Evolutionary conservation across 1,140 invertebrate species (phyloP).

Genomic region (Leucophenga varia): DNA sequence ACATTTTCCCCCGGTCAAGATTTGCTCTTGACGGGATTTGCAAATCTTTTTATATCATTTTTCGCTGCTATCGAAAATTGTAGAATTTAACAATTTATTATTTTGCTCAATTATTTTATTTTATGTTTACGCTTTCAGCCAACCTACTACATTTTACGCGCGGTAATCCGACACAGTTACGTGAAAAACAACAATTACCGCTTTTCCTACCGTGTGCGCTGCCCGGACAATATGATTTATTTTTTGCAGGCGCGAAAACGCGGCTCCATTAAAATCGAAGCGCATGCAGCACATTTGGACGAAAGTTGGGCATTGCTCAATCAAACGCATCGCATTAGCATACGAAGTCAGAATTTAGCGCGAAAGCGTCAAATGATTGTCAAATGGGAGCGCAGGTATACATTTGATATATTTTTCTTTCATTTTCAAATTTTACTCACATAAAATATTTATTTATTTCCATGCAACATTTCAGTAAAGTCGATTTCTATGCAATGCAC

Average conservation of each 20-base stretch:
- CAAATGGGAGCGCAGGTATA: constrained; percentile 53
- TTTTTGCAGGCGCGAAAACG: constrained; percentile 38
- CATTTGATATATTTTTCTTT: not conserved
- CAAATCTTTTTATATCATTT: no score
- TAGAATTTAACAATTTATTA: no score
- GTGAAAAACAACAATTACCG: no score
- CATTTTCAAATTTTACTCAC: no score
- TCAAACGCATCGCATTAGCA: constrained; percentile 36
- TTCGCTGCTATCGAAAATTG: no score
- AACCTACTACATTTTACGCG: constrained; percentile 42
- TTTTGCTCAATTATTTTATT: no score
- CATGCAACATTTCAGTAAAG: constrained; percentile 36
- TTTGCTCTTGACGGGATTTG: no score
- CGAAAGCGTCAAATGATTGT: constrained; percentile 51
- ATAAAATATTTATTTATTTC: no score
- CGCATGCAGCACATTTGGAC: constrained; percentile 41
- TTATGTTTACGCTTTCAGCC: constrained; percentile 24
- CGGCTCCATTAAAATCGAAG: constrained; percentile 44
- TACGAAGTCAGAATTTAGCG: constrained; percentile 50
- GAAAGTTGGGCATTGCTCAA: constrained; percentile 44
- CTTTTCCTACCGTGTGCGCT: constrained; percentile 48
- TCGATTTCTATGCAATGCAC: constrained; percentile 50
- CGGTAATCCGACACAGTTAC: constrained; percentile 25
- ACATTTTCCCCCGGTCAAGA: no score
- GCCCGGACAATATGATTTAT: constrained; percentile 48